Evolutionary conservation across 23 tunicate genomes (phyloP), one percentile per base, ranked within the genome.

Genomic region (Ciona savignyi): DNA sequence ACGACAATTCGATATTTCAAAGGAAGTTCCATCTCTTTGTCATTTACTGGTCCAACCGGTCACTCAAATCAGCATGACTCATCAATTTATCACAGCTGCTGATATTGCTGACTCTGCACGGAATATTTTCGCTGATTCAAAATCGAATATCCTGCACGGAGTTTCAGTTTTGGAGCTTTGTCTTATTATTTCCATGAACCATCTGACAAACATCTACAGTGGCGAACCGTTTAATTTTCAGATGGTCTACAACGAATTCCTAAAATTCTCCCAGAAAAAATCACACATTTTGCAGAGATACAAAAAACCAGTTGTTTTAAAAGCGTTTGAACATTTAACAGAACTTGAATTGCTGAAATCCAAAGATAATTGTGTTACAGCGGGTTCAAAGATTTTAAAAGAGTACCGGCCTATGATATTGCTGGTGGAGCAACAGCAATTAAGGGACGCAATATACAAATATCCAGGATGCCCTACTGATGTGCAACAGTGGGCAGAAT

Each of bases 401-500:
- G 97, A 90, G 30, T 90, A 83, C 67, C 33, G 79, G 31, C 97
- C 81, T 1, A 83, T 90, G 90, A 25, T 66, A 6, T 65, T 90
- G 61, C 68, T 90, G n/a, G 73, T 90, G 21, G 77, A 74, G 4
- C 63, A 70, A 3, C 61, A 49, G 3, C 97, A 90, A 65, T 31
- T 90, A 0, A 65, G 70, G 34, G 88, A 84, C 51, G 97, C 90
- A 3, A 68, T 90, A 0, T 35, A 51, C 31, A 83, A 90, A 65
- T 90, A 84, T 30, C 80, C 73, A 22, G 90, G 76, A 3, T 90
- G 90, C 56, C 90, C 90, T 20, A 83, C 82, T 61, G 90, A 84
- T 75, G 82, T 90, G 15, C 79, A 74, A 75, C 82, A 84, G 30
- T 90, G 97, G 97, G 90, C 90, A 9, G 78, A 85, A 34, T 88